Evolutionary conservation across 2,797 vertebrate species (phyloP), one percentile per base, ranked within the genome.

Genomic region (Rhynchotus rufescens): DNA sequence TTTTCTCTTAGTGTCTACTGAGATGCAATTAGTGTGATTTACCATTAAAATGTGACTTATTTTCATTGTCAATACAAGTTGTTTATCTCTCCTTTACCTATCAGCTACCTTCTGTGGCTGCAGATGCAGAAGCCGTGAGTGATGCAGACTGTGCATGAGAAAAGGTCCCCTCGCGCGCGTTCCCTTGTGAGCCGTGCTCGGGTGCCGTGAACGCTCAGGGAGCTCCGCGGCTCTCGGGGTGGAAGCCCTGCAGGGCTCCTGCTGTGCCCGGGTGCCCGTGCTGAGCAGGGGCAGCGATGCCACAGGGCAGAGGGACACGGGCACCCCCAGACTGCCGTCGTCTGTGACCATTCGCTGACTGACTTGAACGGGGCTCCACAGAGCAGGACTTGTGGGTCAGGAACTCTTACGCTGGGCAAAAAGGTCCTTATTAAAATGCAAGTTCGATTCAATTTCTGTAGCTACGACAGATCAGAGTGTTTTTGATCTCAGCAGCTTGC

Each of bases 1-100:
- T 54, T 93, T 89, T 30, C 91, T 2, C n/a, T 71, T 32, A 84
- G 0, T 64, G 28, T 62, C 59, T 94, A 25, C 68, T 92, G 93
- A 85, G 60, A 76, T 90, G 91, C 64, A 85, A 8, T 73, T 88
- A 81, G 90, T 76, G 38, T 67, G 62, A 65, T 81, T 73, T 73
- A 89, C 73, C 62, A 85, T 78, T 65, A 87, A 88, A 93, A 89
- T 83, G 44, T 90, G 80, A 85, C 89, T 95, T 93, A 93, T 89
- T 89, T 91, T 89, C 67, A 30, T 47, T 93, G 84, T 84, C 82
- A 89, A 12, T 57, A 54, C 26, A 13, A 94, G 44, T 73, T 28
- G 71, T 85, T 93, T 79, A 23, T 82, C 34, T 84, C 38, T 85
- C 69, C 68, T 83, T 52, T 80, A 49, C 36, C 8, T 44, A 88